Evolutionary conservation across 2,797 vertebrate genomes (phyloP).

Genomic region (Hylomyscus alleni): DNA sequence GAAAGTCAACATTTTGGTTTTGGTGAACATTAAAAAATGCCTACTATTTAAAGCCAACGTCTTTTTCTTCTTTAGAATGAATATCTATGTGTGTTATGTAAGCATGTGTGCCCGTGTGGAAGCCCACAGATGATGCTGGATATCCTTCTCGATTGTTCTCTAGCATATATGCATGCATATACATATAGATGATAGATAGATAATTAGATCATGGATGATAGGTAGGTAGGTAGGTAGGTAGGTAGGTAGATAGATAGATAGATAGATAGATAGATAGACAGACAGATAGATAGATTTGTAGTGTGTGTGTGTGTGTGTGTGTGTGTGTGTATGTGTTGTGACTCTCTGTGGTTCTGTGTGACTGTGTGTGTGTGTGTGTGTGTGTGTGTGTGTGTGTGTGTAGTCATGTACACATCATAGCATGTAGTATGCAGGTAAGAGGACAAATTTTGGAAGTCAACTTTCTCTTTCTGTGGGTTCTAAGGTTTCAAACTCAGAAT

Average conservation of each 20-base stretch:
- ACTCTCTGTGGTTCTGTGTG: background rate
- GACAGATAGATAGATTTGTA: background rate
- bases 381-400: background rate
- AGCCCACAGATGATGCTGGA: background rate
- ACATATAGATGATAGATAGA: background rate
- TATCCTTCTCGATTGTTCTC: background rate
- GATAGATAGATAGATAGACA: background rate
- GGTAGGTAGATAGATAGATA: background rate
- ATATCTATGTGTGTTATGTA: background rate
- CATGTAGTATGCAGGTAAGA: background rate
- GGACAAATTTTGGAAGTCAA: background rate
- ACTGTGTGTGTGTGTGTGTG: background rate
- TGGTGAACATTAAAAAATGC: background rate
- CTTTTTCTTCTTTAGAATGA: background rate
- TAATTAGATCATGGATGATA: background rate
- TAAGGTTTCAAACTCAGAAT: background rate
- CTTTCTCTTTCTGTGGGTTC: background rate
- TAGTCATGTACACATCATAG: background rate
- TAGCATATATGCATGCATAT: background rate
- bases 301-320: background rate
- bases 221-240: too few relatives aligned
- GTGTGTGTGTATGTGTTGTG: background rate
- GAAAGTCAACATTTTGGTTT: background rate
- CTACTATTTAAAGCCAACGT: background rate
- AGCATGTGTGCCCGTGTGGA: background rate